Conservation (phyloP, 2,113 vertebrate genomes). For the Aegotheles bennettii region DNA sequence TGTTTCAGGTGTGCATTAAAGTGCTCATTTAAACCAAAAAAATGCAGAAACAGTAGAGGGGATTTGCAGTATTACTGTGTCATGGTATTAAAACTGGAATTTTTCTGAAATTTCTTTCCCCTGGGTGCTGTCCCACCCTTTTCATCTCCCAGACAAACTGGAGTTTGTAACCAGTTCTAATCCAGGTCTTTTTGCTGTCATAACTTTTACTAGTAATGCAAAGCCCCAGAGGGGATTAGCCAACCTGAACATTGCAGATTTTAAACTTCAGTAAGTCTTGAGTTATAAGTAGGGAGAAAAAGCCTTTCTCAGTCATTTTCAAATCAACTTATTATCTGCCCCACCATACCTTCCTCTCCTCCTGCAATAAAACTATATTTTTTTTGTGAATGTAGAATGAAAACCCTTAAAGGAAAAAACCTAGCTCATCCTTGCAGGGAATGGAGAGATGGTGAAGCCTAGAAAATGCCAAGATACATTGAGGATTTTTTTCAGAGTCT, state of each 20-base stretch:
- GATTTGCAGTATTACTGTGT: not conserved
- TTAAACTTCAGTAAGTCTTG: conserved; percentile 11
- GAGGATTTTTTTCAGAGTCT: not conserved
- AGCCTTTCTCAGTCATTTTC: not conserved
- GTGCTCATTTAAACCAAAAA: not conserved
- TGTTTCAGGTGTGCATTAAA: not conserved
- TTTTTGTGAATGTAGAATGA: not conserved
- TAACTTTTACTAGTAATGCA: not conserved
- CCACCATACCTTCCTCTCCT: not conserved
- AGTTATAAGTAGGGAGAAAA: not conserved
- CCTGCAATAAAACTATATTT: not conserved
- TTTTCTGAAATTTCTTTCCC: not conserved
- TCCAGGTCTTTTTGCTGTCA: not conserved
- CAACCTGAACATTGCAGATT: conserved; percentile 14
- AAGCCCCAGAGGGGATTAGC: not conserved
- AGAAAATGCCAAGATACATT: not conserved
- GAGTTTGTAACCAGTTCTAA: not conserved
- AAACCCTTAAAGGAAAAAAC: not conserved
- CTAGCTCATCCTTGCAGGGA: not conserved
- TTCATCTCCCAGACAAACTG: not conserved
- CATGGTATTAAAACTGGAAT: not conserved
- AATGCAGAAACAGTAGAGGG: not conserved
- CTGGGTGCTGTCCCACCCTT: not conserved
- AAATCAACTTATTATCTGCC: not conserved
- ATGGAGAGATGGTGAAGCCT: not conserved